Evolutionary conservation across 2,888 invertebrate species (phyloP).

Genomic region (Hemaris fuciformis): DNA sequence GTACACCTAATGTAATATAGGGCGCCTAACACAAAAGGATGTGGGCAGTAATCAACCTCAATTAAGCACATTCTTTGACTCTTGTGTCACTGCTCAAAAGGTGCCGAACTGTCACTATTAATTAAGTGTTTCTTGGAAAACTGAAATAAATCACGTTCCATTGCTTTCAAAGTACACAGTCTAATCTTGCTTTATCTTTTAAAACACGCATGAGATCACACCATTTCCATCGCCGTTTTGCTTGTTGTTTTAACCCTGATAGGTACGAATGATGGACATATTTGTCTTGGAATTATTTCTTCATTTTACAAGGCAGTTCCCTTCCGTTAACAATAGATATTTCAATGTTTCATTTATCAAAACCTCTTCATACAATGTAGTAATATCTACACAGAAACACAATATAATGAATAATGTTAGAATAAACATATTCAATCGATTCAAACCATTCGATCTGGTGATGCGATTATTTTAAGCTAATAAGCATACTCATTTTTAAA

Average conservation of each 20-base stretch:
- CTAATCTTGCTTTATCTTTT: background rate
- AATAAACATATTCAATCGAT: no score
- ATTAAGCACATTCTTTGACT: background rate
- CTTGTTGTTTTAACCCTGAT: background rate
- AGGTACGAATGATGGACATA: background rate
- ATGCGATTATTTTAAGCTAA: no score
- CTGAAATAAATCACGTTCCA: background rate
- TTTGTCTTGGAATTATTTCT: background rate
- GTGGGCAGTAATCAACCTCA: conserved; percentile 5
- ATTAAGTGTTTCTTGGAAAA: background rate
- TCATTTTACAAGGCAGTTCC: conserved; percentile 11
- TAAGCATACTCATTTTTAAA: no score
- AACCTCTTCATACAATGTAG: background rate
- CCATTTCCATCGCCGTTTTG: background rate
- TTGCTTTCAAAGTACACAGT: background rate
- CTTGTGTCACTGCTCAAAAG: background rate
- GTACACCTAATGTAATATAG: background rate
- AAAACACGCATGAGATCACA: background rate
- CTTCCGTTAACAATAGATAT: background rate
- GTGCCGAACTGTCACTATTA: background rate
- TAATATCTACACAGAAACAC: background rate
- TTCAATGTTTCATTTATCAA: conserved; percentile 22
- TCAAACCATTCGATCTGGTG: no score
- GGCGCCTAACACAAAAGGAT: background rate
- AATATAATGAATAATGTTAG: no score